phyloP scores from a whole-genome alignment of 2,797 vertebrate species.

The Myoxocephalus aenaeus region DNA sequence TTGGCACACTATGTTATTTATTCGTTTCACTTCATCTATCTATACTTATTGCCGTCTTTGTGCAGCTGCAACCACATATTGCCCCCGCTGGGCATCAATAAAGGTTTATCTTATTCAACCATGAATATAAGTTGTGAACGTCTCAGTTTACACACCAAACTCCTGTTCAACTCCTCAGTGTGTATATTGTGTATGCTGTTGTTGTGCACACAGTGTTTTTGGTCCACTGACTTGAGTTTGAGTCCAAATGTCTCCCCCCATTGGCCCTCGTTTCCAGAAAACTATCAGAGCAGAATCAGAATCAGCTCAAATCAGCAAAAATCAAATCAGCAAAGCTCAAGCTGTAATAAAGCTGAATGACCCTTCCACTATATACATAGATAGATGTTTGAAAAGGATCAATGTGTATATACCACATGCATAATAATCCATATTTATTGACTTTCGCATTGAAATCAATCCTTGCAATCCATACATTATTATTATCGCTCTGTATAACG shows the following conservation, averaged over 20 bases:
- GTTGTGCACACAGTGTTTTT: no score
- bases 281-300: background rate
- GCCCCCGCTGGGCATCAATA: background rate
- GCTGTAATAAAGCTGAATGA: background rate
- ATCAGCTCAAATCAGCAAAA: no score
- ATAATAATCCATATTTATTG: conserved; percentile 9
- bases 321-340: background rate
- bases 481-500: conserved; percentile 10
- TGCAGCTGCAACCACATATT: background rate
- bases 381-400: background rate
- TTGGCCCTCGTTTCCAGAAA: background rate
- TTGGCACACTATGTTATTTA: background rate
- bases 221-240: no score
- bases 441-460: conserved; percentile 23
- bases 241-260: background rate
- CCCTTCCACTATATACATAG: background rate
- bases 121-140: background rate
- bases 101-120: background rate
- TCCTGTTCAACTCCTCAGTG: background rate
- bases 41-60: background rate
- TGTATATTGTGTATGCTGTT: background rate
- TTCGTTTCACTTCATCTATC: no score
- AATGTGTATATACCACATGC: background rate
- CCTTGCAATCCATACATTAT: conserved; percentile 16
- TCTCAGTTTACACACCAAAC: background rate